A percentile compares a stretch with the other conserved stretches of the same genome.
Conservation (phyloP, 37 sponge, comb jelly and placozoan species). For the Aplysina aerophoba region DNA sequence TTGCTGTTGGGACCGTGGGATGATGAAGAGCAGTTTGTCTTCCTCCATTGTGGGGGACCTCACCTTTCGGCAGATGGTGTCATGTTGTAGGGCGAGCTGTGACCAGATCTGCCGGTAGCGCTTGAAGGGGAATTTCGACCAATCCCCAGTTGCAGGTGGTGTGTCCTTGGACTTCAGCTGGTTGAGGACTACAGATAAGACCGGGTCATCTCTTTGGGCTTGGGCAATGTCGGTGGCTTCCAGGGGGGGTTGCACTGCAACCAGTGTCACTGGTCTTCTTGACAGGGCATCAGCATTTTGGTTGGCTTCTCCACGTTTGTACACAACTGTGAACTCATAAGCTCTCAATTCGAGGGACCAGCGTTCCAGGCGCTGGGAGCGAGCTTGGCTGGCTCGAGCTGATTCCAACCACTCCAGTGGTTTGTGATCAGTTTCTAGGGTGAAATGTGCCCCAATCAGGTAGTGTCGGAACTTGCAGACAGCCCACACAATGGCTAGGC, state of each 20-base stretch:
- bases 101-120: conserved; percentile 11
- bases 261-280: background rate
- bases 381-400: background rate
- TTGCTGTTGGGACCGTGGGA: background rate
- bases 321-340: background rate
- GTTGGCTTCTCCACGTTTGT: background rate
- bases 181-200: background rate
- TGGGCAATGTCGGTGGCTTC: background rate
- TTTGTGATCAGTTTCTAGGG: conserved; percentile 25
- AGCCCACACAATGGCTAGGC: conserved; percentile 30
- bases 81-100: background rate
- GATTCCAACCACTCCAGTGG: conserved; percentile 25
- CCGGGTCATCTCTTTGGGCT: conserved; percentile 1
- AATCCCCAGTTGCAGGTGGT: conserved; percentile 4
- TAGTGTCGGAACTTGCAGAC: conserved; percentile 10
- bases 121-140: conserved; percentile 3
- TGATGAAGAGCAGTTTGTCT: background rate
- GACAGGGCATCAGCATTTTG: conserved; percentile 29
- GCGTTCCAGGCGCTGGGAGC: conserved; percentile 12
- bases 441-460: conserved; percentile 9
- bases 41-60: conserved; percentile 8
- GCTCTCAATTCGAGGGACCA: conserved; percentile 21
- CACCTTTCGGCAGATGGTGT: background rate
- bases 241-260: conserved; percentile 2
- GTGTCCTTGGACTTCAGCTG: background rate